Percentiles rank a stretch among this genome's conserved stretches.
Conservation (phyloP, 2,888 invertebrate species). For the Silvanus unidentatus region DNA sequence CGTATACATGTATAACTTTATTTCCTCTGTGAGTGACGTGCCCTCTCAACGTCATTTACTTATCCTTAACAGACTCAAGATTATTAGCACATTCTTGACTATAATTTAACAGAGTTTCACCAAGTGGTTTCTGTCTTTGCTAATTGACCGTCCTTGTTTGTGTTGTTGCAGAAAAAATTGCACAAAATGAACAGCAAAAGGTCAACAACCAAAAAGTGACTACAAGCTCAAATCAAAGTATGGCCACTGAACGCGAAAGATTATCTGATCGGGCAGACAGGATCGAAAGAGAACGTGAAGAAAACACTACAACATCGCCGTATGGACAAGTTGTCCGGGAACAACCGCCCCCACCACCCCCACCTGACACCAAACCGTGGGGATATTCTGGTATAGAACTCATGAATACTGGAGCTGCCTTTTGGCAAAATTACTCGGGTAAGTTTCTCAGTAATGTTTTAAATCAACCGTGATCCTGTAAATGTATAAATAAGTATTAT, state of each 20-base stretch:
- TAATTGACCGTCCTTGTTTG: too few relatives aligned
- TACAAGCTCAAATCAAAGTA: slow-evolving; percentile 11
- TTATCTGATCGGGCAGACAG: slow-evolving; percentile 25
- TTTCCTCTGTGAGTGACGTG: slow-evolving; percentile 21
- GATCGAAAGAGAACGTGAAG: slow-evolving; percentile 30
- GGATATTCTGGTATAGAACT: slow-evolving; percentile 70
- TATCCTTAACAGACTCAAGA: slow-evolving; percentile 18
- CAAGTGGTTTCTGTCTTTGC: too few relatives aligned
- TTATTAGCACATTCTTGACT: slow-evolving; percentile 19
- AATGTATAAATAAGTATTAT: too few relatives aligned
- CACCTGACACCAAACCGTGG: slow-evolving; percentile 58
- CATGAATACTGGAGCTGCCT: slow-evolving; percentile 78
- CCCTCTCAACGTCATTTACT: slow-evolving; percentile 16
- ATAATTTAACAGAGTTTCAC: too few relatives aligned
- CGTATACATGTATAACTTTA: not conserved
- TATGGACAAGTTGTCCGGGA: slow-evolving; percentile 30
- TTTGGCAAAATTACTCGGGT: slow-evolving; percentile 92
- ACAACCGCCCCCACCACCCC: slow-evolving; percentile 39
- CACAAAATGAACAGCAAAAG: slow-evolving; percentile 28
- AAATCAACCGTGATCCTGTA: not conserved
- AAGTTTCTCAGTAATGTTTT: slow-evolving; percentile 37
- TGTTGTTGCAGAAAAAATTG: slow-evolving; percentile 33
- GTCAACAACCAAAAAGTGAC: slow-evolving; percentile 28
- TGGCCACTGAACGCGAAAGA: slow-evolving; percentile 23
- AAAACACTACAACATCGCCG: slow-evolving; percentile 26